Conservation (phyloP, 2,797 vertebrate species). For the Garrulus glandarius region DNA sequence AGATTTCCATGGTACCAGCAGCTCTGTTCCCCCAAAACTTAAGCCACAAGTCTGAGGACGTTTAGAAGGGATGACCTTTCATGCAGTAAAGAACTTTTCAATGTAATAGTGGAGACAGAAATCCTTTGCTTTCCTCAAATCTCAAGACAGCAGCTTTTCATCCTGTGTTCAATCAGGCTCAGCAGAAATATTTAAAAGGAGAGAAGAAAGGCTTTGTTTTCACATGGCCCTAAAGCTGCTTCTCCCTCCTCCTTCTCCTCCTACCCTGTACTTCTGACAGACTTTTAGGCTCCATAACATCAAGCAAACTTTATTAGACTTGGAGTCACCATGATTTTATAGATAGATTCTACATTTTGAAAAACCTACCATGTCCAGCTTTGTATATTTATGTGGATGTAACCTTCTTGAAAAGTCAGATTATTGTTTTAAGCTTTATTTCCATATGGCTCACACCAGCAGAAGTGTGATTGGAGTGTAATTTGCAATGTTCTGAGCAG, state of each 20-base stretch:
- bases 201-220: constrained; percentile 58
- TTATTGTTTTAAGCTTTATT: not conserved
- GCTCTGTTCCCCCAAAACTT: not conserved
- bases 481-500: not conserved
- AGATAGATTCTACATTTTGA: not conserved
- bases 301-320: not conserved
- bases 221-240: constrained; percentile 20
- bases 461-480: not conserved
- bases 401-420: not conserved
- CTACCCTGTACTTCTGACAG: constrained; percentile 25
- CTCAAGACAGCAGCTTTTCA: constrained; percentile 61
- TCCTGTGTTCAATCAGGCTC: constrained; percentile 55
- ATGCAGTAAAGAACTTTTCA: constrained; percentile 10
- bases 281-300: not conserved
- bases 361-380: not conserved
- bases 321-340: not conserved
- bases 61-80: constrained; percentile 5
- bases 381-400: not conserved
- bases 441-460: not conserved
- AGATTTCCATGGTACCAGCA: not conserved
- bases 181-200: constrained; percentile 56
- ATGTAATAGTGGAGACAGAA: constrained; percentile 29
- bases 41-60: not conserved
- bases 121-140: constrained; percentile 45
- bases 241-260: constrained; percentile 12